Percentiles rank a stretch among this genome's conserved stretches.
These are phyloP conservation scores for Megalopta genalis DNA, from an alignment of 1,140 invertebrate species.

Conservation along the genomic window DNA sequence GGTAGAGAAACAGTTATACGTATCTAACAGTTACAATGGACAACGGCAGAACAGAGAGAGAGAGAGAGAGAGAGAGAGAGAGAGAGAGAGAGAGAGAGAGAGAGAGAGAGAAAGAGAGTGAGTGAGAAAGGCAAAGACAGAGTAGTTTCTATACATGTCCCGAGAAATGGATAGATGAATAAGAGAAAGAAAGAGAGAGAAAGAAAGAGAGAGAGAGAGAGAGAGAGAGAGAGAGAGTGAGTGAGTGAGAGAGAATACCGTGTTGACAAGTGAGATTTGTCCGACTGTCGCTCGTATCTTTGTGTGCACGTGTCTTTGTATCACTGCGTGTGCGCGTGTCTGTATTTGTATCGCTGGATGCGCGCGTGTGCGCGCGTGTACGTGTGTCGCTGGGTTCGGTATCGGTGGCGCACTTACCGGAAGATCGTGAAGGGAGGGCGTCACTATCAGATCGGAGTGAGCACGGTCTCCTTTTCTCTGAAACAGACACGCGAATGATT, in stretches of 20 bases:
- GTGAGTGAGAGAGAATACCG: conserved; percentile 15
- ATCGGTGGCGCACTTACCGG: conserved; percentile 71
- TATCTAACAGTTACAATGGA: conserved; percentile 52
- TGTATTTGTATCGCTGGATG: background rate
- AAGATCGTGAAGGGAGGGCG: conserved; percentile 77
- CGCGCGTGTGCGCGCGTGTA: no score
- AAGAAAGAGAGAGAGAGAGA: conserved; percentile 37
- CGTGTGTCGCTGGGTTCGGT: background rate
- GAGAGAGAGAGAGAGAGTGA: conserved; percentile 36
- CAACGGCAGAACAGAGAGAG: conserved; percentile 50
- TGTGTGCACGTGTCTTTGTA: conserved; percentile 8
- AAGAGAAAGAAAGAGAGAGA: conserved; percentile 44
- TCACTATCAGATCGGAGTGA: conserved; percentile 76
- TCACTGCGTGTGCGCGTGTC: conserved; percentile 1
- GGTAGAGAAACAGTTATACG: conserved; percentile 40
- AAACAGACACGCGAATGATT: conserved; percentile 58
- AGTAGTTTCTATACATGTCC: conserved; percentile 10
- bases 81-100: no score
- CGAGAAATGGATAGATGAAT: background rate
- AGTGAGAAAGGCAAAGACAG: conserved; percentile 36
- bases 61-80: no score
- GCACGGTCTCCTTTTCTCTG: conserved; percentile 77
- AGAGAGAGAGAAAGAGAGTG: no score
- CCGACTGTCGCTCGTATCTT: background rate
- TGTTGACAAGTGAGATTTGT: conserved; percentile 18